Evolutionary conservation across 2,113 vertebrate species (phyloP), one percentile per base, ranked within the genome.

Genomic region (Lasiurus cinereus): DNA sequence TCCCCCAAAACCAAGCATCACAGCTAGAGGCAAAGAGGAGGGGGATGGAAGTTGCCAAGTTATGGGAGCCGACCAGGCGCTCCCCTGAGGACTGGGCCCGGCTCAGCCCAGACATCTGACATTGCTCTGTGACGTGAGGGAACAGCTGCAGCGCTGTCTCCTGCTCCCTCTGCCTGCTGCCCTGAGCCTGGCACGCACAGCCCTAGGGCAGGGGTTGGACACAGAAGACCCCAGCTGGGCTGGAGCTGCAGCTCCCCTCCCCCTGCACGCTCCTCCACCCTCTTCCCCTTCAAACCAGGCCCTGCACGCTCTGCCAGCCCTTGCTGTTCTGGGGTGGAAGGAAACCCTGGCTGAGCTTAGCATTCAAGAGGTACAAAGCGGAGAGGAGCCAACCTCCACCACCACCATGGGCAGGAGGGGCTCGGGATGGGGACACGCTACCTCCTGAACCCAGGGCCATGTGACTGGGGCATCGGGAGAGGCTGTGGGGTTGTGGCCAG

Each of bases 111-210:
- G 21, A 56, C 54, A 56, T 56, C 18, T 2, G 21, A 22, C 54
- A 21, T 56, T 7, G 54, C 54, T 56, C 92, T 0, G 14, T 77
- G 93, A 93, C 48, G 24, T 66, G 80, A 72, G 0, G 10, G 69
- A 91, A 72, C 94, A 94, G 96, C 96, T 92, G 94, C 83, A 59
- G 80, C 8, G 8, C 73, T 84, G 24, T 43, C 83, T 77, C 70
- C 77, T 1, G n/a, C 85, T 70, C 3, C 14, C 31, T 70, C 39
- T 33, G 69, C 36, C 64, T 18, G 92, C 86, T 85, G 84, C 31
- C 73, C 73, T 15, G 0, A 0, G 46, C 64, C 56, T 48, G 91
- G 86, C 94, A 90, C 6, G 80, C 91, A 52, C n/a, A 69, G 54
- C 56, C 70, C 33, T 62, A 94, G 70, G 66, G 43, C 36, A 74